Evolutionary conservation across 2,113 vertebrate species (phyloP).

Genomic region (Pseudorasbora parva): DNA sequence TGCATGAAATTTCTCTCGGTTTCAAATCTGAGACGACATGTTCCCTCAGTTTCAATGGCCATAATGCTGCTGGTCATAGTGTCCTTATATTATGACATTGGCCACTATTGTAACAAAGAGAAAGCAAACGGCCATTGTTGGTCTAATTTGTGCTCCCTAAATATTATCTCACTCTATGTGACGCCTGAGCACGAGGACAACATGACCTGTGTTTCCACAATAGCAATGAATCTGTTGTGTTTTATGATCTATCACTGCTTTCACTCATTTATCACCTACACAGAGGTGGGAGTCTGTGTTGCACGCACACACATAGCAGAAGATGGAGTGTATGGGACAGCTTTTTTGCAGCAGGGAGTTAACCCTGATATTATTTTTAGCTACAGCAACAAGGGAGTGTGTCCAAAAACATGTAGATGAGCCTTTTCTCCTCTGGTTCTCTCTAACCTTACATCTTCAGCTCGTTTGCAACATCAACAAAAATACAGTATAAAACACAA

Average conservation of each 20-base stretch:
- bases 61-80: neutral
- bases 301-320: conserved; percentile 37
- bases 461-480: conserved; percentile 36
- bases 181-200: conserved; percentile 5
- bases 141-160: neutral
- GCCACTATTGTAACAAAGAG: neutral
- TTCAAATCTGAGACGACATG: neutral
- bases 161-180: conserved; percentile 33
- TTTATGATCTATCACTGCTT: conserved; percentile 47
- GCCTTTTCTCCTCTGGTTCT: conserved; percentile 60
- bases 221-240: conserved; percentile 42
- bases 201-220: conserved; percentile 36
- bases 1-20: neutral
- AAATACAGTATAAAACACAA: neutral
- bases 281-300: conserved; percentile 30
- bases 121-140: conserved; percentile 9
- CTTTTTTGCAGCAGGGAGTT: conserved; percentile 68
- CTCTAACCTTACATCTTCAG: conserved; percentile 48
- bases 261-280: conserved; percentile 52
- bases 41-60: neutral
- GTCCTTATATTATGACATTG: conserved; percentile 16
- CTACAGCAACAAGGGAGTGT: conserved; percentile 65
- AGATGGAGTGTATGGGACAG: conserved; percentile 62
- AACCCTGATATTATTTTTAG: conserved; percentile 76
- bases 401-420: conserved; percentile 62